phyloP scores from a whole-genome alignment of 2,113 vertebrate species.

The Fregata magnificens region DNA sequence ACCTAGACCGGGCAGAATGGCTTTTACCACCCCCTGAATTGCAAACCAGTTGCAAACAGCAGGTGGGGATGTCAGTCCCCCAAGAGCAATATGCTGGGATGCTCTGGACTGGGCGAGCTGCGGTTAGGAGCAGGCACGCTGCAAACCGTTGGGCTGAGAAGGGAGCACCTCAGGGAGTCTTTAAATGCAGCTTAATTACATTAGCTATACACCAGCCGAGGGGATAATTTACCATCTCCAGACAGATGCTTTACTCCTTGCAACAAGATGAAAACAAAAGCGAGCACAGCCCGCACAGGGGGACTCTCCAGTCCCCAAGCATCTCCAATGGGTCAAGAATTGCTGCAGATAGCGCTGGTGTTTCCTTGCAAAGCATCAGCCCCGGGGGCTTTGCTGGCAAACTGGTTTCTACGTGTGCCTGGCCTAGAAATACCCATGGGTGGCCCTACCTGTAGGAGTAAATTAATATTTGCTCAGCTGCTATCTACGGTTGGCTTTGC shows the following conservation, averaged over 20 bases:
- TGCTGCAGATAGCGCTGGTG: rapidly evolving
- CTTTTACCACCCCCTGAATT: neutral
- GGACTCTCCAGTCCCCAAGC: neutral
- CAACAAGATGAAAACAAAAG: neutral
- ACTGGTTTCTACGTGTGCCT: neutral
- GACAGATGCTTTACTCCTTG: neutral
- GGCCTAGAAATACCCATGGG: neutral
- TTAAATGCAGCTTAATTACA: slow-evolving; percentile 52
- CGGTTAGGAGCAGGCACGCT: neutral
- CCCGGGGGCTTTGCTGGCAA: neutral
- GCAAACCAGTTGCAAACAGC: neutral
- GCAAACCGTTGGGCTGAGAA: neutral
- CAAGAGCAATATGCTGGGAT: neutral
- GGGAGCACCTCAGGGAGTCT: slow-evolving; percentile 22
- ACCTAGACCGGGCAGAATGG: neutral
- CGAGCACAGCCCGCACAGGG: rapidly evolving
- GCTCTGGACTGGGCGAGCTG: neutral
- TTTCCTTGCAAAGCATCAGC: neutral
- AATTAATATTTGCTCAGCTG: neutral
- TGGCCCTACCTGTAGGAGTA: neutral
- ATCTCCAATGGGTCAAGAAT: rapidly evolving
- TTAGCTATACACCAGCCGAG: neutral
- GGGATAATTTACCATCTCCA: slow-evolving; percentile 38
- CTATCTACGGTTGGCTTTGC: neutral
- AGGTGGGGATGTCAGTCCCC: neutral